Conservation (phyloP, 1,140 invertebrate genomes). For the Bombus ignitus region DNA sequence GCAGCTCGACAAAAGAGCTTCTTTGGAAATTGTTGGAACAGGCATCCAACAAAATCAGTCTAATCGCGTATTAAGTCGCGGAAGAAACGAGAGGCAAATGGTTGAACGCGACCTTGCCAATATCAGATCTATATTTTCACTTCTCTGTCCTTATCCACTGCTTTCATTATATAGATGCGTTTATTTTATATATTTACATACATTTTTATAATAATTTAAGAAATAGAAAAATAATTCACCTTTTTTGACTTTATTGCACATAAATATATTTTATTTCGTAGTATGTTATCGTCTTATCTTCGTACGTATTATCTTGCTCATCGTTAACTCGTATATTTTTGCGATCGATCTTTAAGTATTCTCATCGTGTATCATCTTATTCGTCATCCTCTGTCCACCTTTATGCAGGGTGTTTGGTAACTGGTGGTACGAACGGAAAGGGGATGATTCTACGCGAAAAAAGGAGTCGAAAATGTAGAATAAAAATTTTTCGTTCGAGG, state of each 20-base stretch:
- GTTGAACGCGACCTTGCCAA: neutral
- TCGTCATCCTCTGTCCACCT: neutral
- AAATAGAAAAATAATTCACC: neutral
- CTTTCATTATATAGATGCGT: too few relatives aligned
- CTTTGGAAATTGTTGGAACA: neutral
- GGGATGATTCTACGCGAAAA: too few relatives aligned
- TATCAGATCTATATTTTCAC: neutral
- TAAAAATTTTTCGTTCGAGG: too few relatives aligned
- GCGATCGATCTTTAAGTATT: neutral
- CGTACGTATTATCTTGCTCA: neutral
- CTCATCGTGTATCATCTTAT: neutral
- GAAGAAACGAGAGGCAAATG: neutral
- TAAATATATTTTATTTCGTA: neutral
- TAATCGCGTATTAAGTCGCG: neutral
- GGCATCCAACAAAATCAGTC: neutral
- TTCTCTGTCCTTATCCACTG: fast-evolving
- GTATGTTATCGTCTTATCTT: too few relatives aligned
- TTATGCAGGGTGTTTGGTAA: neutral
- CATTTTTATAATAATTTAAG: too few relatives aligned
- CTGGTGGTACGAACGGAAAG: too few relatives aligned
- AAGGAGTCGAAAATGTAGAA: too few relatives aligned
- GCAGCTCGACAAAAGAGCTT: conserved; percentile 5
- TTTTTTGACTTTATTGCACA: fast-evolving
- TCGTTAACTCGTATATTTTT: neutral
- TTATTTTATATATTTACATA: too few relatives aligned